Conservation (phyloP, 2,888 invertebrate genomes). For the Pecten maximus region DNA sequence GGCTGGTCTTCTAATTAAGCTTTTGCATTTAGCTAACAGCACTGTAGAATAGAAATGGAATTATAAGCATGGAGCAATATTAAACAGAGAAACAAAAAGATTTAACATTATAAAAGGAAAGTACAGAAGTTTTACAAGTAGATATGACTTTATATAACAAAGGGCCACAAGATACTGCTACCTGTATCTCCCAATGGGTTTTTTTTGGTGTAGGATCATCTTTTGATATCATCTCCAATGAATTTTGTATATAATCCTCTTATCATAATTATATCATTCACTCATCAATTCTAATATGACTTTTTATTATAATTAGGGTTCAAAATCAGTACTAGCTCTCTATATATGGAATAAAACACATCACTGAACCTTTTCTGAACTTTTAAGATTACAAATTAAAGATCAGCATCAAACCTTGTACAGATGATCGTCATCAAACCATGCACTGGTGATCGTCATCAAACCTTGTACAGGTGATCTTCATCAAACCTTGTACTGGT, state of each 20-base stretch:
- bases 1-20: no score
- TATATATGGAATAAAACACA: neutral
- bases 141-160: neutral
- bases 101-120: no score
- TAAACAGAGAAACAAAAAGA: no score
- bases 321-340: neutral
- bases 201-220: neutral
- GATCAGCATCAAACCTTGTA: no score
- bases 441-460: no score
- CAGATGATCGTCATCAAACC: no score
- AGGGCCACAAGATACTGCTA: neutral
- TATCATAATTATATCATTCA: neutral
- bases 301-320: neutral
- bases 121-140: no score
- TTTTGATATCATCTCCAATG: neutral
- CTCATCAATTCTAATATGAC: neutral
- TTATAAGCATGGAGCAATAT: no score
- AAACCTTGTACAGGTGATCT: no score
- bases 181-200: constrained; percentile 14
- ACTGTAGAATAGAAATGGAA: no score
- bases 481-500: no score
- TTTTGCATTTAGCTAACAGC: no score
- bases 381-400: neutral
- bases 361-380: neutral
- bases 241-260: neutral